Conservation (phyloP, 2,113 vertebrate genomes). For the Pachypanchax playfairii region DNA sequence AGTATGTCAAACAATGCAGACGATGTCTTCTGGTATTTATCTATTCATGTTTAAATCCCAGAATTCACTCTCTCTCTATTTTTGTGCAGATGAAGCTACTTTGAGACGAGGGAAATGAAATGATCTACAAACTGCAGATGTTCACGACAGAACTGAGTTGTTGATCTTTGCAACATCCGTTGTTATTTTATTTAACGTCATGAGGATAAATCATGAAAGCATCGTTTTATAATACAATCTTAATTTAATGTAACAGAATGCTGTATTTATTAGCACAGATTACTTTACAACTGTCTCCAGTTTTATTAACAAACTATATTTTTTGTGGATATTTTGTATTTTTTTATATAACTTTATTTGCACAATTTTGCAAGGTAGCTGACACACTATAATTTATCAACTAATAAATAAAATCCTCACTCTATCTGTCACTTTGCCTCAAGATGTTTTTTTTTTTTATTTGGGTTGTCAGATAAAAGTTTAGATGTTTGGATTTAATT, state of each 20-base stretch:
- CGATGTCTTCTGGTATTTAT: neutral
- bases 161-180: neutral
- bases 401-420: too few species aligned
- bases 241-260: slow-evolving; percentile 11
- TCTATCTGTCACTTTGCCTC: too few species aligned
- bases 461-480: too few species aligned
- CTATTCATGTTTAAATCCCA: neutral
- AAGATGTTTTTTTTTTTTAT: too few species aligned
- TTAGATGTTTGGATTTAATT: too few species aligned
- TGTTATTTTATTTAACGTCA: slow-evolving; percentile 1
- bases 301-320: neutral
- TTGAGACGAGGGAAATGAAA: slow-evolving; percentile 68
- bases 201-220: neutral
- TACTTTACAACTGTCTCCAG: neutral
- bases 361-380: too few species aligned
- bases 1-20: slow-evolving; percentile 61
- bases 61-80: neutral
- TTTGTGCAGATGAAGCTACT: slow-evolving; percentile 76
- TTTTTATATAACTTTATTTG: neutral
- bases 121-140: neutral
- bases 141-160: neutral
- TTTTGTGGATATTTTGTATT: neutral
- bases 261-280: slow-evolving; percentile 31
- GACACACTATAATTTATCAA: too few species aligned
- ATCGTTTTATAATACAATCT: neutral